Percentiles rank a stretch among this genome's conserved stretches.
Conservation (phyloP, 2,888 invertebrate genomes). For the Odiellus spinosus region DNA sequence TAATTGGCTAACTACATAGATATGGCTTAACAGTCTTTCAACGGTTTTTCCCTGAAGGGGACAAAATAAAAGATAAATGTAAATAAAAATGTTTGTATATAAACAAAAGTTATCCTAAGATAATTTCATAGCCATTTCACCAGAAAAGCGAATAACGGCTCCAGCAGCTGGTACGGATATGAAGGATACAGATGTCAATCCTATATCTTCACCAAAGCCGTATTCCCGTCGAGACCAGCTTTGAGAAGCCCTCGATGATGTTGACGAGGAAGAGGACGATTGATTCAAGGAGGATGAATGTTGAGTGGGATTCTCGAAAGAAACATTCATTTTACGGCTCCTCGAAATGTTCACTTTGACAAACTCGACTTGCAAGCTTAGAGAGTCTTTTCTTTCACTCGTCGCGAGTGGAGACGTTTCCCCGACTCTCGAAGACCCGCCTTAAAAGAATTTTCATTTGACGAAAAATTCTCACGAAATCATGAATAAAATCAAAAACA, state of each 20-base stretch:
- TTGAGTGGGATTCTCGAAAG: background rate
- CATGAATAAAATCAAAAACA: background rate
- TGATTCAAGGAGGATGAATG: background rate
- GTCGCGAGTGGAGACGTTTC: constrained; percentile 40
- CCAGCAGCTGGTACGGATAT: constrained; percentile 8
- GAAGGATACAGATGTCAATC: too few relatives aligned
- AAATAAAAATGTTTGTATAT: background rate
- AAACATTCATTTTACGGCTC: constrained; percentile 68
- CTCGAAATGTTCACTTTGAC: constrained; percentile 88
- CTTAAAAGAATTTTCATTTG: constrained; percentile 5
- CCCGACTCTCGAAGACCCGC: constrained; percentile 15
- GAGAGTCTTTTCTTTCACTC: constrained; percentile 80
- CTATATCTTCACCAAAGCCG: too few relatives aligned
- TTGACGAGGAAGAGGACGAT: too few relatives aligned
- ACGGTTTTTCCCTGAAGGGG: too few relatives aligned
- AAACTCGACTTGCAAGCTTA: constrained; percentile 91
- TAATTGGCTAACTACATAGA: too few relatives aligned
- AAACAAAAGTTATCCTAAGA: background rate
- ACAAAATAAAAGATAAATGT: background rate
- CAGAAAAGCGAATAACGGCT: constrained; percentile 81
- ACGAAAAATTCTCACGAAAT: background rate
- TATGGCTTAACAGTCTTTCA: too few relatives aligned
- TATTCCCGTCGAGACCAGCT: too few relatives aligned
- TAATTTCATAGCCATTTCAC: constrained; percentile 38
- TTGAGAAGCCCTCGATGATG: too few relatives aligned